Conservation (phyloP, 2,113 vertebrate genomes). For the Eolophus roseicapilla region DNA sequence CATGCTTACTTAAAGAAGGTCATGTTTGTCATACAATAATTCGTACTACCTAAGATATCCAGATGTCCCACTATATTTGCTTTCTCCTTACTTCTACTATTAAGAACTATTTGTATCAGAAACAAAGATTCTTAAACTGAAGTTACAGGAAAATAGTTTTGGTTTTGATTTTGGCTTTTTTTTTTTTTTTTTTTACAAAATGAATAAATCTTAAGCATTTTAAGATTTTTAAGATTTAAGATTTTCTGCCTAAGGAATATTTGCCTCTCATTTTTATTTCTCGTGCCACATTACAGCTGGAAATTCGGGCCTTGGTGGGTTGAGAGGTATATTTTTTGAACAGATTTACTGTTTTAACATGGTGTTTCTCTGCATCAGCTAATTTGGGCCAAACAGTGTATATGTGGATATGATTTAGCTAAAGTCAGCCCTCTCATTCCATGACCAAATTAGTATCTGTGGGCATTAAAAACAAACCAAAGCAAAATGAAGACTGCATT, state of each 20-base stretch:
- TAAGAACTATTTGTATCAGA: background rate
- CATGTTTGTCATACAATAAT: background rate
- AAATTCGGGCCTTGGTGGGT: background rate
- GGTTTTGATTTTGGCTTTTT: background rate
- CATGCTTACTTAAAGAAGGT: background rate
- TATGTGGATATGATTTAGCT: background rate
- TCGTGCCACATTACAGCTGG: background rate
- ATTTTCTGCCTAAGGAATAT: background rate
- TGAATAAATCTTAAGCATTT: background rate
- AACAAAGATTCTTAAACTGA: background rate
- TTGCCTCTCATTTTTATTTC: background rate
- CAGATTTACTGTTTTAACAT: background rate
- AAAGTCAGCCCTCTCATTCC: background rate
- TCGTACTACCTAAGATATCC: background rate
- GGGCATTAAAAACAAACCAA: background rate
- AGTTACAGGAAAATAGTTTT: background rate
- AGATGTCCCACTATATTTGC: background rate
- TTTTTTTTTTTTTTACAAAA: background rate
- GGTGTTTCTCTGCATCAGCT: background rate
- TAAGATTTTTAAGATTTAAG: background rate
- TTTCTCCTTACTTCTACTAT: background rate
- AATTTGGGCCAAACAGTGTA: background rate
- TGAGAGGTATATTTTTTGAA: background rate
- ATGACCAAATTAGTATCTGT: rapidly evolving
- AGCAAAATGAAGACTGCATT: background rate